Evolutionary conservation across 2,113 vertebrate species (phyloP).

Genomic region (Oenanthe melanoleuca): DNA sequence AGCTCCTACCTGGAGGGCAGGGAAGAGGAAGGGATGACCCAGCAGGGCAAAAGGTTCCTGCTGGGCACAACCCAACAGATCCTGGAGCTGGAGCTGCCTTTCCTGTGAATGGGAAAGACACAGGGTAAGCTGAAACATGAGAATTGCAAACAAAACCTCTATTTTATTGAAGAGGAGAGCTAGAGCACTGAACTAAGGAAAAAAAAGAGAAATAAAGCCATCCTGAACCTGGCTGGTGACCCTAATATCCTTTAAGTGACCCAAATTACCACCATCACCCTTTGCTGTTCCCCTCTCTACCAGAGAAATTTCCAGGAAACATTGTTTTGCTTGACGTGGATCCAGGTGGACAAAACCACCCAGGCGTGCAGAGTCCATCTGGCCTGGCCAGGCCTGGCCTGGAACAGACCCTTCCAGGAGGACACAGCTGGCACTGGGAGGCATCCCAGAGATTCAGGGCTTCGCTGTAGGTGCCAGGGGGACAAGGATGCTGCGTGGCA

Average conservation of each 20-base stretch:
- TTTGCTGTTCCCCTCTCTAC: background rate
- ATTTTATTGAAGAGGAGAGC: background rate
- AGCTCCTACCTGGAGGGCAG: slow-evolving; percentile 64
- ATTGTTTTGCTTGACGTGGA: slow-evolving; percentile 17
- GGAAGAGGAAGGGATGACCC: slow-evolving; percentile 55
- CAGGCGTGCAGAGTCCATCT: slow-evolving; percentile 57
- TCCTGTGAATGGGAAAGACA: background rate
- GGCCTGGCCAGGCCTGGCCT: slow-evolving; percentile 57
- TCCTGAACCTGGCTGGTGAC: background rate
- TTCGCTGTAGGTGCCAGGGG: slow-evolving; percentile 65
- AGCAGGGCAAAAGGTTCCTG: slow-evolving; percentile 64
- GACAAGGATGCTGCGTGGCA: slow-evolving; percentile 70
- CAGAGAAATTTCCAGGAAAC: slow-evolving; percentile 8
- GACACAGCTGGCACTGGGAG: slow-evolving; percentile 68
- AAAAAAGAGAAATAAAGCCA: background rate
- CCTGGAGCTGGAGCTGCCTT: background rate
- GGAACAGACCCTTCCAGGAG: slow-evolving; percentile 80
- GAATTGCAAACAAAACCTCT: background rate
- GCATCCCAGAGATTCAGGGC: slow-evolving; percentile 13
- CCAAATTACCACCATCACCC: background rate
- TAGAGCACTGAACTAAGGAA: background rate
- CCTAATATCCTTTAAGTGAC: background rate
- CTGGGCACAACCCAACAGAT: slow-evolving; percentile 20
- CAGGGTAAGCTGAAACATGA: background rate
- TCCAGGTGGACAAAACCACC: slow-evolving; percentile 67